Percentiles rank a stretch among this genome's conserved stretches.
Conservation (phyloP, 2,113 vertebrate genomes). For the Egretta garzetta region DNA sequence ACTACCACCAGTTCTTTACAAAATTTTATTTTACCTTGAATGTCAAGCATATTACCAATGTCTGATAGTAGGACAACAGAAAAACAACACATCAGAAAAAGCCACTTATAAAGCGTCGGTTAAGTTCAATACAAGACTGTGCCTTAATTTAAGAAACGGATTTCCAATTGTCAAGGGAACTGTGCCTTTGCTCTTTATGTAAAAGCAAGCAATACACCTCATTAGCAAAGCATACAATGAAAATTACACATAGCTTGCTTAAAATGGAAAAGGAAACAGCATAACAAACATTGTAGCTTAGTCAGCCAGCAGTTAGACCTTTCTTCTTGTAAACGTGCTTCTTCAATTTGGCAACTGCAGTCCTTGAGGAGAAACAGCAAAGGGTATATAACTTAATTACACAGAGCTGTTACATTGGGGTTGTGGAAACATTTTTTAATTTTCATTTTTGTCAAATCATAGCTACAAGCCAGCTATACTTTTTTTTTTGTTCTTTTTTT, state of each 20-base stretch:
- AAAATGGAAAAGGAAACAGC: conserved; percentile 55
- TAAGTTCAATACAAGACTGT: conserved; percentile 53
- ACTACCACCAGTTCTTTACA: conserved; percentile 19
- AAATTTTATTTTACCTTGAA: conserved; percentile 76
- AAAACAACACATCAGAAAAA: conserved; percentile 45
- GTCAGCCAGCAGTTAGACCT: conserved; percentile 36
- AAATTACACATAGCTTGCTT: conserved; percentile 54
- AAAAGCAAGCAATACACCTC: conserved; percentile 41
- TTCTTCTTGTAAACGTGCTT: conserved; percentile 26
- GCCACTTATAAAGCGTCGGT: background rate
- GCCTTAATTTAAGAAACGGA: conserved; percentile 62
- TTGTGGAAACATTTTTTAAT: background rate
- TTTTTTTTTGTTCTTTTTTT: background rate
- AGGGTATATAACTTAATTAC: background rate
- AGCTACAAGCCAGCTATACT: background rate
- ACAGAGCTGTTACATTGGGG: background rate
- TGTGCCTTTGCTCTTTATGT: conserved; percentile 3
- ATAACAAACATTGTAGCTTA: conserved; percentile 45
- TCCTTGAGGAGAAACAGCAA: conserved; percentile 21
- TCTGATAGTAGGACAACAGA: conserved; percentile 44
- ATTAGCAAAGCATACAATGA: conserved; percentile 57
- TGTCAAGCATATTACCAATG: conserved; percentile 64
- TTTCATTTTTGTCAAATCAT: background rate
- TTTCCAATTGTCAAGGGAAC: conserved; percentile 29
- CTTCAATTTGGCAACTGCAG: background rate